Conservation (phyloP, 2,113 vertebrate genomes). For the Tragulus kanchil region DNA sequence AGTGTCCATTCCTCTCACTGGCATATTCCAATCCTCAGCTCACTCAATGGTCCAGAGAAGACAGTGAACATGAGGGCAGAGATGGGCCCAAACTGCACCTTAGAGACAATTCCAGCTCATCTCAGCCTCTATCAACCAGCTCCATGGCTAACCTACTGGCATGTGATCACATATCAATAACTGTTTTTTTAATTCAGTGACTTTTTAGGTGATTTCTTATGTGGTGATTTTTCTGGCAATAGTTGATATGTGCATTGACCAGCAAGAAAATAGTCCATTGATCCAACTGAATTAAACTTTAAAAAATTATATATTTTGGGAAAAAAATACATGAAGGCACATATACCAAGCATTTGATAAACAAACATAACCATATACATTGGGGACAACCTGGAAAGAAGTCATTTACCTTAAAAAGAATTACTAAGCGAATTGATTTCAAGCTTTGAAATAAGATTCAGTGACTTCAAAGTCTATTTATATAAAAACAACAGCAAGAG, state of each 20-base stretch:
- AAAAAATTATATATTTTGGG: not conserved
- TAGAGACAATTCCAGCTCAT: not conserved
- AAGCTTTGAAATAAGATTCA: not conserved
- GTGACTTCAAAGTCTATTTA: not conserved
- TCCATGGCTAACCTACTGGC: not conserved
- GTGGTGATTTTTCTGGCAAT: not conserved
- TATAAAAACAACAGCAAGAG: not conserved
- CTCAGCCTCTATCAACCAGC: not conserved
- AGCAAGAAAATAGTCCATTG: not conserved
- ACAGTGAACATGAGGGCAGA: not conserved
- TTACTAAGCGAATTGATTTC: not conserved
- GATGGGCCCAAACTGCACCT: accelerated
- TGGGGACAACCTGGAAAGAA: not conserved
- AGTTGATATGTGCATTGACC: not conserved
- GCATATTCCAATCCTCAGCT: not conserved
- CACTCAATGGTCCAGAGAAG: not conserved
- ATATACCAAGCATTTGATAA: not conserved
- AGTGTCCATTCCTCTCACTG: not conserved
- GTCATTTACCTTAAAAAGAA: not conserved
- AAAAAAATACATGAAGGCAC: not conserved
- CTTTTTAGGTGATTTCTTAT: not conserved
- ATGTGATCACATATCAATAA: not conserved
- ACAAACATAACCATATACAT: not conserved
- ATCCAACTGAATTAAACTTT: not conserved
- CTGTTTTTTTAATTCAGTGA: not conserved